Evolutionary conservation across 23 tunicate genomes (phyloP), one percentile per base, ranked within the genome.

Genomic region (Trididemnum nubilum): DNA sequence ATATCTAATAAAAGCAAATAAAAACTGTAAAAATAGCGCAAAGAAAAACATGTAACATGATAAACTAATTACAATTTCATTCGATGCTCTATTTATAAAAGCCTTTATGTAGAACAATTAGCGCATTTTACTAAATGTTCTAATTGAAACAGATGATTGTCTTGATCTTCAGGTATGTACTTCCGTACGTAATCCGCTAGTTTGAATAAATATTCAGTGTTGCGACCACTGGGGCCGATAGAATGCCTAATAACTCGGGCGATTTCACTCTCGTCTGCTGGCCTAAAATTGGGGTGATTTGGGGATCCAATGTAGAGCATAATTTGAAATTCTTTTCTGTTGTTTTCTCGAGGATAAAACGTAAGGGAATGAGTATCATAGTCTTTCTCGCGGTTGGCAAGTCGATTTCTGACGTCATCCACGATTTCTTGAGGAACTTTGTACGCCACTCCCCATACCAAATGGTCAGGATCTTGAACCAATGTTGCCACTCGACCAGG

Each of bases 401-500:
- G 65, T 1, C 77, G 75, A 4, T 51, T 44, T 36, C 75, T 63
- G 19, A 92, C 87, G 18, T 78, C 79, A 2, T 59, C 18, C 7
- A 71, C 83, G n/a, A 61, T 36, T n/a, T 79, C 79, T 31, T 83
- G 37, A 3, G 92, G 83, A 22, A 92, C 70, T 57, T 82, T 87
- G 85, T 87, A 92, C 15, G 97, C 97, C 25, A 79, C 92, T 22
- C 97, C 97, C 97, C 97, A 92, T 3, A 92, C 97, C 38, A 34
- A 30, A 51, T 77, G 30, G 0, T 73, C 71, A 63, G 65, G 71
- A 1, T 78, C 90, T 72, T 78, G 35, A 26, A 87, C 72, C 44
- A 92, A 51, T 19, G 97, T 92, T 7, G 72, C 97, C 1, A 92
- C 97, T 37, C 97, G 66, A 0, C 97, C 97, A 35, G 97, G 97